Evolutionary conservation across 2,888 invertebrate genomes (phyloP).

Genomic region (Orchesella flavescens): DNA sequence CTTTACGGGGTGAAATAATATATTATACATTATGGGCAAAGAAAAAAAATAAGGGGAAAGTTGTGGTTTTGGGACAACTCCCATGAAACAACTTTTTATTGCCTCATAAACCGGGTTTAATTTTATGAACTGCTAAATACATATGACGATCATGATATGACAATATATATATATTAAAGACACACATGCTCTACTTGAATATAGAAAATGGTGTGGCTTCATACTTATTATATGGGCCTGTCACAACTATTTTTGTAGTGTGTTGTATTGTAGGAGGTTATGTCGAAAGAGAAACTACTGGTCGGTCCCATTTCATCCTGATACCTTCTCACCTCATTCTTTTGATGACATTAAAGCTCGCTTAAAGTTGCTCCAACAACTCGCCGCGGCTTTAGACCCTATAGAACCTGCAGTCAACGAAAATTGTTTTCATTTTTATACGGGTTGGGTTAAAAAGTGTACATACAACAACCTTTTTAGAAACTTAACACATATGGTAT

Average conservation of each 20-base stretch:
- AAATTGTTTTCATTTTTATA: neutral
- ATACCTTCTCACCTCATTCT: slow-evolving; percentile 38
- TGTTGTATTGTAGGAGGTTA: neutral
- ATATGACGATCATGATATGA: neutral
- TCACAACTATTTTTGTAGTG: slow-evolving; percentile 31
- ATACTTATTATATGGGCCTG: neutral
- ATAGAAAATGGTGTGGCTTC: neutral
- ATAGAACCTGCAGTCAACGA: neutral
- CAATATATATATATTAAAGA: neutral
- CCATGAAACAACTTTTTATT: slow-evolving; percentile 46
- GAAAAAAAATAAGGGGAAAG: slow-evolving; percentile 12
- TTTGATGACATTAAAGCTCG: slow-evolving; percentile 39
- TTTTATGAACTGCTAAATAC: slow-evolving; percentile 55
- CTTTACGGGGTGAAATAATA: neutral
- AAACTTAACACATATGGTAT: no score
- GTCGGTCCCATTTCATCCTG: neutral
- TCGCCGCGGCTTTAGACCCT: neutral
- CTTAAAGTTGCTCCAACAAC: neutral
- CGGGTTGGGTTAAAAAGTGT: neutral
- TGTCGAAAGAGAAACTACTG: neutral
- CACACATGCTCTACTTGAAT: slow-evolving; percentile 14
- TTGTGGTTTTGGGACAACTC: slow-evolving; percentile 41
- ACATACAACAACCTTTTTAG: no score
- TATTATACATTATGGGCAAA: neutral
- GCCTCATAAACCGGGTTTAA: slow-evolving; percentile 48